Evolutionary conservation across 2,113 vertebrate genomes (phyloP), one percentile per base, ranked within the genome.

Genomic region (Zonotrichia leucophrys): DNA sequence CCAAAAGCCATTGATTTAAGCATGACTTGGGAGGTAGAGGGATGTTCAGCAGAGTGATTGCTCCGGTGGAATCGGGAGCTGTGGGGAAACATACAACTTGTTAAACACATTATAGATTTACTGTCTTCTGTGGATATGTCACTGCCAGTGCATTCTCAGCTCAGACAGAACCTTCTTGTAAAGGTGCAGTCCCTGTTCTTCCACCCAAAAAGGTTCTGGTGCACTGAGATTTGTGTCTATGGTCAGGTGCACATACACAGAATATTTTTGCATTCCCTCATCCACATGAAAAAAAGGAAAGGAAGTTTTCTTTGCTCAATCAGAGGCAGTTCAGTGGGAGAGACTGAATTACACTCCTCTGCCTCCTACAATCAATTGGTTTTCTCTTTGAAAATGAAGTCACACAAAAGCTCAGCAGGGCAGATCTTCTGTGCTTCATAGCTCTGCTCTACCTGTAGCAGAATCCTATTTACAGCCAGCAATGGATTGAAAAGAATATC

Each of bases 391-490:
- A 73, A 96, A 96, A 63, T 49, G 60, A 87, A 97, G 53, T 24
- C n/a, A 3, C 86, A 91, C 85, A 95, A 90, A 96, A 91, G 23
- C 94, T 63, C 94, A 95, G 92, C 68, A 47, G 73, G 69, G 42
- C n/a, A 56, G 66, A 72, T 73, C 42, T 84, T 86, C 58, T 92
- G 25, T 89, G 85, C 87, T 90, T 81, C 78, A 23, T 11, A 62
- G 41, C n/a, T 89, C 44, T 83, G 39, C 47, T 72, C 53, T 41
- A 66, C 24, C 92, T 87, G 80, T 4, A 66, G 82, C 23, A 53
- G 75, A 96, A 91, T 90, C 53, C 76, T 81, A 86, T 96, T 97
- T 94, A 85, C n/a, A 92, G 91, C 47, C 85, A 93, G 93, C 73
- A 52, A 56, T 37, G 55, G 74, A 75, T 49, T 88, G 92, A 93